Conservation (phyloP, 2,888 invertebrate species). For the Pyrrhosoma nymphula region DNA sequence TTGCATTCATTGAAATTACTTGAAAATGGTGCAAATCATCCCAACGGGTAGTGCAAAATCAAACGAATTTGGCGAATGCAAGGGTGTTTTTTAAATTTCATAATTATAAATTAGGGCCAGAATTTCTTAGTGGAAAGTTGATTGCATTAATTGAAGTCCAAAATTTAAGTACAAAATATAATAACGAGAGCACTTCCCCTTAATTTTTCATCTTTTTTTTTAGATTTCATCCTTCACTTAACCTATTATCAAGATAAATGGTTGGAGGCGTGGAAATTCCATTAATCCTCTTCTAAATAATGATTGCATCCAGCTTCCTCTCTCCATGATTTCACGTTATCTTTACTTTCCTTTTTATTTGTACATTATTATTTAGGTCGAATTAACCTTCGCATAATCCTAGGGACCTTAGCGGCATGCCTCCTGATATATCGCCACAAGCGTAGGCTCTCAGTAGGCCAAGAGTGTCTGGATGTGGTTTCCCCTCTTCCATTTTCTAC, state of each 20-base stretch:
- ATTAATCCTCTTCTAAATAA: not conserved
- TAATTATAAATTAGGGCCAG: too few species aligned
- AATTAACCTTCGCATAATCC: not conserved
- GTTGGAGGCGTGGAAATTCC: not conserved
- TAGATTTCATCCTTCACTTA: too few species aligned
- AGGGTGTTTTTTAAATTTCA: too few species aligned
- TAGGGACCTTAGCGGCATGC: not conserved
- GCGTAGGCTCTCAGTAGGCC: not conserved
- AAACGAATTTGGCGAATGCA: too few species aligned
- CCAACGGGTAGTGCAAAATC: too few species aligned
- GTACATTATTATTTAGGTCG: not conserved
- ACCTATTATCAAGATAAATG: not conserved
- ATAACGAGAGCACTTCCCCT: too few species aligned
- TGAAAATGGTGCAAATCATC: too few species aligned
- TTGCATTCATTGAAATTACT: too few species aligned
- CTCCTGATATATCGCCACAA: not conserved
- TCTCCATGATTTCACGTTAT: not conserved
- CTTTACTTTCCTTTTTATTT: not conserved
- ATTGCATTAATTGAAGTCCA: too few species aligned
- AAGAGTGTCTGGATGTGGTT: not conserved
- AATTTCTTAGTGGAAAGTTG: too few species aligned
- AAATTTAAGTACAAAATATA: too few species aligned
- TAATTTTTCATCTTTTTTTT: too few species aligned
- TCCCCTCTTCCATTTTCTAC: not conserved
- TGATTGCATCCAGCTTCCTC: not conserved